Evolutionary conservation across 2,797 vertebrate genomes (phyloP).

Genomic region (Tachyglossus aculeatus): DNA sequence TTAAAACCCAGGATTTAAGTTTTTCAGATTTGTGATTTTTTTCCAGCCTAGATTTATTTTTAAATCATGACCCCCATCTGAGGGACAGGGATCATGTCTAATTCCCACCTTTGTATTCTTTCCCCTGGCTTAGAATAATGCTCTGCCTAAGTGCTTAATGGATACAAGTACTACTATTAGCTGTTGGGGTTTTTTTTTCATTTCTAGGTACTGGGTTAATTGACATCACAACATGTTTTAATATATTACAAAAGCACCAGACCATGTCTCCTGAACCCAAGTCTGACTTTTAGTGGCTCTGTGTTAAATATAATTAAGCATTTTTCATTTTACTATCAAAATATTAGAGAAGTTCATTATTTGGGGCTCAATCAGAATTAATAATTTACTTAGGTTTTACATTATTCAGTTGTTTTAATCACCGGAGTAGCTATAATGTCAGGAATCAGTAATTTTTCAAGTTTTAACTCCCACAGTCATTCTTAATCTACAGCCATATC

Average conservation of each 20-base stretch:
- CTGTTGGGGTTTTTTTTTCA: not conserved
- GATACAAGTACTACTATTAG: not conserved
- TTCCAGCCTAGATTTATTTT: too few relatives aligned
- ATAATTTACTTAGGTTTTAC: slow-evolving; percentile 57
- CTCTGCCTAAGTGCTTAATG: slow-evolving; percentile 8
- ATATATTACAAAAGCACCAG: slow-evolving; percentile 4
- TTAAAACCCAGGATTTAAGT: not conserved
- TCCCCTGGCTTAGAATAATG: too few relatives aligned
- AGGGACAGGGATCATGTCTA: too few relatives aligned
- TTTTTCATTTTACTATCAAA: slow-evolving; percentile 42
- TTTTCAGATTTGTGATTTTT: not conserved
- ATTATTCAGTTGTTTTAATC: slow-evolving; percentile 41
- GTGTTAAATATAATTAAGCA: slow-evolving; percentile 21
- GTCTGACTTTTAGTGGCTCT: slow-evolving; percentile 18
- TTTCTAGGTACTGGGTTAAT: slow-evolving; percentile 4
- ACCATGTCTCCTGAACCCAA: slow-evolving; percentile 21
- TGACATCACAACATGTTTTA: not conserved
- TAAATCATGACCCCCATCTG: too few relatives aligned
- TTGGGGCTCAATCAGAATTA: slow-evolving; percentile 54
- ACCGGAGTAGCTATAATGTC: slow-evolving; percentile 3
- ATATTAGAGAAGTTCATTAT: slow-evolving; percentile 49
- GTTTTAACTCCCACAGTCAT: not conserved
- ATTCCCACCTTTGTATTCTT: too few relatives aligned
- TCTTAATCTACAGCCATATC: slow-evolving; percentile 29
- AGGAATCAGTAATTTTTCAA: slow-evolving; percentile 18